phyloP scores from a whole-genome alignment of 2,888 invertebrate genomes.

The Cheilosia scutellata region DNA sequence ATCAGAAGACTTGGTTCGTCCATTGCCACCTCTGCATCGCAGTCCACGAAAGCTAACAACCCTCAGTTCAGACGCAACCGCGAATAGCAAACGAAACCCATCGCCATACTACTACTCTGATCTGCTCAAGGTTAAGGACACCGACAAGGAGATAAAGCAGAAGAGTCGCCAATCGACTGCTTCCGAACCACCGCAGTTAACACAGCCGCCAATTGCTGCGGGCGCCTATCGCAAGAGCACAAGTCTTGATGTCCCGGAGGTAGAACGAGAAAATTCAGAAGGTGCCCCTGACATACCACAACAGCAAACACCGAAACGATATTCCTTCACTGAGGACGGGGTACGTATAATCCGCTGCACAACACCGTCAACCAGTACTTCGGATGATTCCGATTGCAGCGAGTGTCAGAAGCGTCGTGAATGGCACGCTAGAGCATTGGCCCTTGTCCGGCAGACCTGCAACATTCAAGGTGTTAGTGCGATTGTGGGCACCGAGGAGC shows the following conservation, averaged over 20 bases:
- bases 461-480: conserved; percentile 81
- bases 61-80: conserved; percentile 77
- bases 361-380: conserved; percentile 84
- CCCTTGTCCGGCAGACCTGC: conserved; percentile 83
- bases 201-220: conserved; percentile 81
- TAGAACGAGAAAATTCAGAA: conserved; percentile 73
- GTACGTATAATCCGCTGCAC: conserved; percentile 85
- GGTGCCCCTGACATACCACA: conserved; percentile 46
- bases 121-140: conserved; percentile 86
- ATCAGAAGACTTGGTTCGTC: conserved; percentile 85
- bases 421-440: conserved; percentile 84
- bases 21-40: conserved; percentile 83
- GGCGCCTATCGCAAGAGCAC: conserved; percentile 88
- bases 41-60: conserved; percentile 82
- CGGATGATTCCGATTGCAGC: conserved; percentile 84
- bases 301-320: conserved; percentile 86
- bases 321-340: conserved; percentile 89
- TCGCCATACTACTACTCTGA: conserved; percentile 94
- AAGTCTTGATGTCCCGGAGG: conserved; percentile 89
- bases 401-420: conserved; percentile 84
- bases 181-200: conserved; percentile 84
- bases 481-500: conserved; percentile 73
- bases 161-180: conserved; percentile 84
- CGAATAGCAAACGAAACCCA: conserved; percentile 87
- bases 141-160: conserved; percentile 80